These are phyloP conservation scores for Psammodynastes pulverulentus DNA, from an alignment of 2,113 vertebrate genomes.

Conservation along the genomic window DNA sequence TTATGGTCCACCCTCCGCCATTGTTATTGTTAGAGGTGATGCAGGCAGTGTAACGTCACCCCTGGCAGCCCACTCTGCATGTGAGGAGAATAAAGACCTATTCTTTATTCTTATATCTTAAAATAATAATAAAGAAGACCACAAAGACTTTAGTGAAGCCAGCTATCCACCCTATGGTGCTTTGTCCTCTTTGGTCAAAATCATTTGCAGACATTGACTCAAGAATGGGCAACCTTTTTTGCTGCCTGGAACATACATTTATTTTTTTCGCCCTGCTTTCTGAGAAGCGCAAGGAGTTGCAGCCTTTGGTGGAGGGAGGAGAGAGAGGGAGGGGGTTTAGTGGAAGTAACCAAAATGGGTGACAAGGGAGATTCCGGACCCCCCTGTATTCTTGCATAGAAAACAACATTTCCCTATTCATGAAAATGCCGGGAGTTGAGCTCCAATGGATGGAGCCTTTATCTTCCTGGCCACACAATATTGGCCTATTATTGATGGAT, in stretches of 20 bases:
- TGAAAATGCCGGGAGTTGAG: background rate
- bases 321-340: background rate
- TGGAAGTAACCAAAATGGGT: background rate
- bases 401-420: background rate
- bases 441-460: background rate
- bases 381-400: background rate
- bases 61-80: conserved; percentile 49
- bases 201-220: background rate
- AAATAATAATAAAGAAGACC: conserved; percentile 32
- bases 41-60: conserved; percentile 60
- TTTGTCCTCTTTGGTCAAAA: background rate
- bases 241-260: background rate
- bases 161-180: background rate
- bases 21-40: conserved; percentile 65
- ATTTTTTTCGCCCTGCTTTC: background rate
- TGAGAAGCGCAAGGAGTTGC: background rate
- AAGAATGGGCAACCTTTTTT: background rate
- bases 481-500: background rate
- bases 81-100: conserved; percentile 12
- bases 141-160: background rate
- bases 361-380: background rate
- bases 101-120: conserved; percentile 40
- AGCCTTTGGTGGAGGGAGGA: background rate
- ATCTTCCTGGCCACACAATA: background rate
- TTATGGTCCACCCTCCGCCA: conserved; percentile 55